Evolutionary conservation across 2,888 invertebrate genomes (phyloP).

Genomic region (Himalopsyche japonica): DNA sequence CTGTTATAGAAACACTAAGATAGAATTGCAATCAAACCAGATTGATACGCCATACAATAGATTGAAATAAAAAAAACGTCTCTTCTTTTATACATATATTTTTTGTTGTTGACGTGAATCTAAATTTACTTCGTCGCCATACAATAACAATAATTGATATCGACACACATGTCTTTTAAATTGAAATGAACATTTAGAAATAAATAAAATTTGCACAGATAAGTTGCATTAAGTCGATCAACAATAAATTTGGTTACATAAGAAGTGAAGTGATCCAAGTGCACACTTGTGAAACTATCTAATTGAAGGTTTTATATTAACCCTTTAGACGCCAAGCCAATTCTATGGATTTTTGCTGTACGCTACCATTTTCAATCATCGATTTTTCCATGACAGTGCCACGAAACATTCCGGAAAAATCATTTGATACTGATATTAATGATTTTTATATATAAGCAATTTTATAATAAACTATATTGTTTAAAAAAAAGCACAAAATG

Average conservation of each 20-base stretch:
- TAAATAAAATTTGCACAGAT: not conserved
- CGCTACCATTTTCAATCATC: too few species aligned
- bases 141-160: not conserved
- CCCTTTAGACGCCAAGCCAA: too few species aligned
- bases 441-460: too few species aligned
- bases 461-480: too few species aligned
- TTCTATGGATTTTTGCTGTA: too few species aligned
- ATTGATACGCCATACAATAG: not conserved
- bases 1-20: not conserved
- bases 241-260: not conserved
- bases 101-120: not conserved
- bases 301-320: too few species aligned
- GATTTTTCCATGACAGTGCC: too few species aligned
- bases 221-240: not conserved
- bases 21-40: slow-evolving; percentile 7
- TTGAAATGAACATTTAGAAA: not conserved
- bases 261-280: too few species aligned
- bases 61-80: slow-evolving; percentile 7
- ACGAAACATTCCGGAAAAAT: too few species aligned
- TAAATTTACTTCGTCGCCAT: not conserved
- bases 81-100: not conserved
- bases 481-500: too few species aligned
- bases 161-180: not conserved
- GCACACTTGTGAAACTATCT: too few species aligned
- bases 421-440: too few species aligned